These are phyloP conservation scores for Pachyrhynchus sulphureomaculatus DNA, from an alignment of 1,140 invertebrate species.

Conservation along the genomic window DNA sequence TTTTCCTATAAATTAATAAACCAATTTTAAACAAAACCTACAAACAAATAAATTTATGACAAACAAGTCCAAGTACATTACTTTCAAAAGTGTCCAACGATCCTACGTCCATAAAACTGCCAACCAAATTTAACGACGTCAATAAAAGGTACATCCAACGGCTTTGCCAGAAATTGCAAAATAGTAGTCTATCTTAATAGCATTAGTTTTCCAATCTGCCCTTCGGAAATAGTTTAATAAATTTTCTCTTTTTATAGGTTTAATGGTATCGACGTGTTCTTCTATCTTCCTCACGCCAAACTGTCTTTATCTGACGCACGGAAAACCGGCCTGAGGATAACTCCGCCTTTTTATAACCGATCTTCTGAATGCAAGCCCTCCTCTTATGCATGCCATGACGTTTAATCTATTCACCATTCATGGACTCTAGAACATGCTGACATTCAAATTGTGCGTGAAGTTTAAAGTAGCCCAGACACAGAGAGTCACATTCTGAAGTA, in stretches of 20 bases:
- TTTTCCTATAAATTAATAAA: too few species aligned
- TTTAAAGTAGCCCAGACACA: slow-evolving; percentile 8
- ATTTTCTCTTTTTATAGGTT: slow-evolving; percentile 39
- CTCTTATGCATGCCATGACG: slow-evolving; percentile 44
- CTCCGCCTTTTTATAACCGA: slow-evolving; percentile 45
- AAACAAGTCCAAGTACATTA: too few species aligned
- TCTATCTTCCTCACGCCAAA: slow-evolving; percentile 20
- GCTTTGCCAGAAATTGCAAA: slow-evolving; percentile 26
- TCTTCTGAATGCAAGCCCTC: slow-evolving; percentile 42
- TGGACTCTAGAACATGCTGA: slow-evolving; percentile 39
- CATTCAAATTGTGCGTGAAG: slow-evolving; percentile 6
- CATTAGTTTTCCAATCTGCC: slow-evolving; percentile 41
- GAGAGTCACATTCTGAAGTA: slow-evolving; percentile 24
- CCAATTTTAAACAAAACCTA: too few species aligned
- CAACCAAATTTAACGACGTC: slow-evolving; percentile 3
- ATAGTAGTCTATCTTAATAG: slow-evolving; percentile 37
- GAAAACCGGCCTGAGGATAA: slow-evolving; percentile 16
- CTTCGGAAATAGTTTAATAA: slow-evolving; percentile 40
- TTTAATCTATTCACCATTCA: slow-evolving; percentile 42
- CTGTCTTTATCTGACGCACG: slow-evolving; percentile 25
- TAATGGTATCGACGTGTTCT: slow-evolving; percentile 34
- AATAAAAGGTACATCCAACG: slow-evolving; percentile 12
- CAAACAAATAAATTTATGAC: too few species aligned
- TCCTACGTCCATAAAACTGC: neutral
- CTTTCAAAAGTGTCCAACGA: too few species aligned